Base-by-base conservation (phyloP, 2,113 vertebrate species). In the Plestiodon gilberti region DNA sequence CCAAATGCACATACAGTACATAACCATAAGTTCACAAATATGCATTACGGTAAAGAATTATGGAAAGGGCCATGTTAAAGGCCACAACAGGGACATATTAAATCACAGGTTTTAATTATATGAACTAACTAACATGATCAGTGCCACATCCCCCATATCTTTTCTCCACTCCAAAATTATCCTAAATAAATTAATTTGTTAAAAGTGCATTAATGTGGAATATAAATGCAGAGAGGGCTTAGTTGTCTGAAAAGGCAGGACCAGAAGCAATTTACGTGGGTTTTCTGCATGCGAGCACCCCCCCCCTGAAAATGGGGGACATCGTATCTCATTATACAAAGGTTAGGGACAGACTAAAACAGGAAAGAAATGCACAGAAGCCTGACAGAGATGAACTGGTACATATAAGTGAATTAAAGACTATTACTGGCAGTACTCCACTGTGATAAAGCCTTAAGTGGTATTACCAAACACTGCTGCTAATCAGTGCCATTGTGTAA, bases 321-420 rank as follows among this genome's bases (percentile, higher is more conserved):
- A 95, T 88, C 74, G 82, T 43, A 13, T 22, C 90, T 92, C 86
- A 89, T 93, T 96, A 93, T 78, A 91, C 25, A 93, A 67, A 61
- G 10, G 71, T 92, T 82, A 93, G 65, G 74, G 82, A 94, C 81
- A 95, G 91, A 94, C 86, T 93, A 95, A 95, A 96, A 95, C 75
- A 93, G 91, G 76, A 88, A 95, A 93, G 87, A 96, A 96, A 96
- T 95, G 93, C 96, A 95, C 87, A 95, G 93, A 91, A 93, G 94
- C 86, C 94, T 94, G 95, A 95, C 95, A 96, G 92, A 96, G 95
- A 96, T 90, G 87, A 95, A 96, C 94, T 93, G 94, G 95, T 92
- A 94, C 88, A 94, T 95, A 92, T 94, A 96, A 97, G 91, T 95
- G 94, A 96, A 97, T 96, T 96, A 96, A 96, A 95, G 93, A 94